Percentiles rank a stretch among this genome's conserved stretches.
Conservation (phyloP, 1,140 invertebrate genomes). For the Asobara japonica region DNA sequence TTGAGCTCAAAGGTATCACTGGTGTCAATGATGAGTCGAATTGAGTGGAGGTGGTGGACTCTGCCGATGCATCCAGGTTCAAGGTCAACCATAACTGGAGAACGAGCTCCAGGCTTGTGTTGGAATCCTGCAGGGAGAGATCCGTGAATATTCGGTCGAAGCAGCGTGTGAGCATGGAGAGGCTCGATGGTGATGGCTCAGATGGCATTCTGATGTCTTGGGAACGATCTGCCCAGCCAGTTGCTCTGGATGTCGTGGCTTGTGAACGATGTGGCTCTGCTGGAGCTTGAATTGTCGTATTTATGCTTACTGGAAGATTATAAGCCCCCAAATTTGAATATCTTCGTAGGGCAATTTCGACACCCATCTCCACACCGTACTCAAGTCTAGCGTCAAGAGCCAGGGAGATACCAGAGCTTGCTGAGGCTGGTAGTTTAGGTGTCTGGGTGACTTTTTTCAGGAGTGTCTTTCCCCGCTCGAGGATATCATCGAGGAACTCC, state of each 20-base stretch:
- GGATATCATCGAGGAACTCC: slow-evolving; percentile 75
- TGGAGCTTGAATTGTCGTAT: slow-evolving; percentile 61
- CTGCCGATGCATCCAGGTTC: slow-evolving; percentile 68
- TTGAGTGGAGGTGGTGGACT: slow-evolving; percentile 59
- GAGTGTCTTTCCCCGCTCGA: slow-evolving; percentile 69
- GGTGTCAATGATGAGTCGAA: slow-evolving; percentile 74
- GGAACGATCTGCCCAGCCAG: slow-evolving; percentile 47
- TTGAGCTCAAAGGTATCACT: slow-evolving; percentile 75
- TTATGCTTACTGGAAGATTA: slow-evolving; percentile 69
- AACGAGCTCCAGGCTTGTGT: slow-evolving; percentile 79
- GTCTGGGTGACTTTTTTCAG: slow-evolving; percentile 58
- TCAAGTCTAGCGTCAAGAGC: slow-evolving; percentile 83
- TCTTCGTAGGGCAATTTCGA: slow-evolving; percentile 77
- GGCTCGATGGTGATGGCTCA: slow-evolving; percentile 54
- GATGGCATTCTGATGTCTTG: slow-evolving; percentile 51
- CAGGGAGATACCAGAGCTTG: slow-evolving; percentile 69
- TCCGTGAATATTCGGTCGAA: slow-evolving; percentile 78
- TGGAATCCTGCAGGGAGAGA: slow-evolving; percentile 59
- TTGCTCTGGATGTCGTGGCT: slow-evolving; percentile 44
- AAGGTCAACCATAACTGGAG: slow-evolving; percentile 86
- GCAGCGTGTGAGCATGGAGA: slow-evolving; percentile 75
- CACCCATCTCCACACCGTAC: slow-evolving; percentile 76
- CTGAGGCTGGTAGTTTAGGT: slow-evolving; percentile 54
- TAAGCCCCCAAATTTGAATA: slow-evolving; percentile 72
- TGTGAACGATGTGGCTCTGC: slow-evolving; percentile 47